These are phyloP conservation scores for Xiphorhynchus erythropygius DNA, from an alignment of 2,797 vertebrate genomes.

Conservation along the genomic window DNA sequence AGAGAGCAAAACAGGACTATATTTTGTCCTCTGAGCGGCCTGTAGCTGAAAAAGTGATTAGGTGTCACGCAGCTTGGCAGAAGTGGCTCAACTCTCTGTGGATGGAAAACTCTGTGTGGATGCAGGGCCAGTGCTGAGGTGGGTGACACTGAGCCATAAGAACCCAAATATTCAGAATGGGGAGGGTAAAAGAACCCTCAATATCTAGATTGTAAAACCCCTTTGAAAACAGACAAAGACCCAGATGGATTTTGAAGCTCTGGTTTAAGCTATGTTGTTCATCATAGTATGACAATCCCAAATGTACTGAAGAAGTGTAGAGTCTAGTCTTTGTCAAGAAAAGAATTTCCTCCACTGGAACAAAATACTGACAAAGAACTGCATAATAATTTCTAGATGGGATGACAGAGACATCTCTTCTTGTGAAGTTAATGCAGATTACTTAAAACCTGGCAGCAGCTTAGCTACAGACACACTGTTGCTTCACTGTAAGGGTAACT, in stretches of 20 bases:
- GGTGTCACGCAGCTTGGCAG: neutral
- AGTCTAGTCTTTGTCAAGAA: neutral
- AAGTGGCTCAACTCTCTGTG: fast-evolving
- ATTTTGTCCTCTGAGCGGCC: neutral
- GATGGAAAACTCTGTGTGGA: neutral
- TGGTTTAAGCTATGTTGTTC: neutral
- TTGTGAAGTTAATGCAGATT: neutral
- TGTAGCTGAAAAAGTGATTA: neutral
- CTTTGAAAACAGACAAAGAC: neutral
- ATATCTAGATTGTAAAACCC: neutral
- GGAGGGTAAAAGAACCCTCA: neutral
- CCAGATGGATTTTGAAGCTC: neutral
- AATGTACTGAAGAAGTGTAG: neutral
- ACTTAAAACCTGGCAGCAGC: neutral
- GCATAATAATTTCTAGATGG: neutral
- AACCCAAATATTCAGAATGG: neutral
- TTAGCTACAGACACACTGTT: neutral
- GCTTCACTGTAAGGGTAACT: neutral
- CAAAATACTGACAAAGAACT: neutral
- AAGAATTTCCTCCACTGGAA: neutral
- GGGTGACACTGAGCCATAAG: fast-evolving
- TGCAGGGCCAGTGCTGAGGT: neutral
- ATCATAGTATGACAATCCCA: neutral
- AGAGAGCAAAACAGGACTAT: neutral
- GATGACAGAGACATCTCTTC: neutral